Conservation (phyloP, 1,140 invertebrate genomes). For the Parasteatoda tepidariorum region DNA sequence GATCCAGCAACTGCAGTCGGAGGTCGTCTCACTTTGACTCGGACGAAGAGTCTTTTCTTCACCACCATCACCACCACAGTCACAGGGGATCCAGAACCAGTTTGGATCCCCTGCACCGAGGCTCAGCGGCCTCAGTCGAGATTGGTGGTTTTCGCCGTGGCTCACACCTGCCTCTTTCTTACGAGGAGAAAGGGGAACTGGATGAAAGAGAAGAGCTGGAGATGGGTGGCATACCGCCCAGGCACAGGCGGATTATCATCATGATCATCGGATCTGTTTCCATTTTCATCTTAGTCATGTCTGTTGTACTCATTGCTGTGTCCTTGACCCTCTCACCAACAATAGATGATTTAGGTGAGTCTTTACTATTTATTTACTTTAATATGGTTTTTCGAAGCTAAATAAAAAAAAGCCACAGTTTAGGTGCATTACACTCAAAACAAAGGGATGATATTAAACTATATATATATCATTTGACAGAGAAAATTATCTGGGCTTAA, state of each 20-base stretch:
- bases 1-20: conserved; percentile 17
- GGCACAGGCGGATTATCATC: conserved; percentile 53
- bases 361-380: not conserved
- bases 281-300: conserved; percentile 85
- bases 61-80: conserved; percentile 20
- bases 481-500: too few relatives aligned
- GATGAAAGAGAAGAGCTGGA: conserved; percentile 18
- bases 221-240: conserved; percentile 27
- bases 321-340: conserved; percentile 88
- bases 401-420: too few relatives aligned
- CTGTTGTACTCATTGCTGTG: conserved; percentile 85
- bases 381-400: too few relatives aligned
- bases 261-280: conserved; percentile 66
- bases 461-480: too few relatives aligned
- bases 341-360: conserved; percentile 92
- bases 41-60: conserved; percentile 18
- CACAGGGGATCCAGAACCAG: conserved; percentile 32
- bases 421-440: too few relatives aligned
- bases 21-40: conserved; percentile 46
- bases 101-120: conserved; percentile 26
- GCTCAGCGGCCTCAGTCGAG: conserved; percentile 10
- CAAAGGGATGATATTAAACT: too few relatives aligned
- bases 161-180: not conserved
- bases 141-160: not conserved
- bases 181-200: conserved; percentile 3